phyloP scores from a whole-genome alignment of 37 sponge, comb jelly and placozoan species.

The Geodia barretti region DNA sequence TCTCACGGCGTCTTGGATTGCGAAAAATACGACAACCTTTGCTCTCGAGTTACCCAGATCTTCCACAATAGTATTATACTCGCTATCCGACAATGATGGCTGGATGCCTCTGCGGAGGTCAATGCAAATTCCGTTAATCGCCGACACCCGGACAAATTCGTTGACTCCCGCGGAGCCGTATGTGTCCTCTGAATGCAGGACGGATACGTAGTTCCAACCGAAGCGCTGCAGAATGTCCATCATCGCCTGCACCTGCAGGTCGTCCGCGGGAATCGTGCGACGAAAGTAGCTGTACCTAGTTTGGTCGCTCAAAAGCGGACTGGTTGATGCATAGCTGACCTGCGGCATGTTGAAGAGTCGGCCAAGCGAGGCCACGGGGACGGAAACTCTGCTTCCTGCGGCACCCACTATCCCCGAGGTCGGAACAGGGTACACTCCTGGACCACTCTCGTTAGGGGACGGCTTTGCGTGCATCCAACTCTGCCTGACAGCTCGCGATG shows the following conservation, averaged over 20 bases:
- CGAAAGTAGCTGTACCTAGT: conserved; percentile 65
- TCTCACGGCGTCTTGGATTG: neutral
- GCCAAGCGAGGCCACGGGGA: conserved; percentile 56
- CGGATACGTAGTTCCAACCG: conserved; percentile 44
- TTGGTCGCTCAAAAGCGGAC: conserved; percentile 58
- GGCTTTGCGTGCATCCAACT: conserved; percentile 1
- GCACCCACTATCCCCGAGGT: conserved; percentile 70
- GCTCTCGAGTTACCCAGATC: conserved; percentile 10
- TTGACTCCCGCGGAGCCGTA: conserved; percentile 42
- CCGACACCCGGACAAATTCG: conserved; percentile 10
- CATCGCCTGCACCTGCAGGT: conserved; percentile 74
- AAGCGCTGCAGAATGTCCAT: conserved; percentile 54
- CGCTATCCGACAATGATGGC: neutral
- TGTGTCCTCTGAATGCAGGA: conserved; percentile 7
- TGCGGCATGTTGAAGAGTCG: conserved; percentile 65
- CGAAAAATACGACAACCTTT: conserved; percentile 28
- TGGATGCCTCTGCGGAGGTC: neutral
- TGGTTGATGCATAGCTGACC: conserved; percentile 79
- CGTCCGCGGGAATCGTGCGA: conserved; percentile 76
- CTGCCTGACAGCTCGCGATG: neutral
- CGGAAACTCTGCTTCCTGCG: conserved; percentile 48
- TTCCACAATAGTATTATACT: neutral
- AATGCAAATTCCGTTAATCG: conserved; percentile 20
- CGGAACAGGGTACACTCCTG: no score
- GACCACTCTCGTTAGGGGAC: no score